Percentiles rank a stretch among this genome's conserved stretches.
Evolutionary conservation across 2,797 vertebrate species (phyloP).

Genomic region (Myotis findleyi): DNA sequence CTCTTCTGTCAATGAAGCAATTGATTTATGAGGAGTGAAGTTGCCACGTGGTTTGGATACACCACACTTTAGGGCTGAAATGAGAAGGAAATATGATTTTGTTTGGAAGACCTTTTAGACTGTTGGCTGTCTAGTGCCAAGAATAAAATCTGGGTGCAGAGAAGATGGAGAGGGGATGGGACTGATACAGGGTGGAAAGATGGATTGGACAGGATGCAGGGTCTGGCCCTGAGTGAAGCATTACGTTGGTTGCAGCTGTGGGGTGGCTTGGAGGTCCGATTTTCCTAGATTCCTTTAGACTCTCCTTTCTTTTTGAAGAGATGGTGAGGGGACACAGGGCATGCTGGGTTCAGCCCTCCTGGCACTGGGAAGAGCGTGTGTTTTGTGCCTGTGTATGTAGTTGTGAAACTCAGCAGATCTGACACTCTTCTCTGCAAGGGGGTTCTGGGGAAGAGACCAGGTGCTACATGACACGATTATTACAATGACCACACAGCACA

Average conservation of each 20-base stretch:
- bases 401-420: not conserved
- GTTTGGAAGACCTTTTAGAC: constrained; percentile 75
- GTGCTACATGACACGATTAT: not conserved
- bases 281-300: constrained; percentile 26
- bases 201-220: constrained; percentile 22
- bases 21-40: constrained; percentile 78
- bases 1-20: constrained; percentile 64
- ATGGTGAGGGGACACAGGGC: not conserved
- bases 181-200: constrained; percentile 9
- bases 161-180: constrained; percentile 16
- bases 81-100: constrained; percentile 75
- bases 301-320: constrained; percentile 52
- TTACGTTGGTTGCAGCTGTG: constrained; percentile 63
- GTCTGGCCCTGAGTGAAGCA: constrained; percentile 27
- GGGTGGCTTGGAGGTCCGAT: not conserved
- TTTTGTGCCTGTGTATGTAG: not conserved
- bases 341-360: not conserved
- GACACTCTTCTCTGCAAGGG: not conserved
- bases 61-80: constrained; percentile 67
- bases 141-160: constrained; percentile 74
- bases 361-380: not conserved
- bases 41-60: constrained; percentile 71
- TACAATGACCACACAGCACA: constrained; percentile 12
- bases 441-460: not conserved
- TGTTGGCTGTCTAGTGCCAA: constrained; percentile 67